Conservation (phyloP, 2,888 invertebrate species). For the Oxystoma pomonae region DNA sequence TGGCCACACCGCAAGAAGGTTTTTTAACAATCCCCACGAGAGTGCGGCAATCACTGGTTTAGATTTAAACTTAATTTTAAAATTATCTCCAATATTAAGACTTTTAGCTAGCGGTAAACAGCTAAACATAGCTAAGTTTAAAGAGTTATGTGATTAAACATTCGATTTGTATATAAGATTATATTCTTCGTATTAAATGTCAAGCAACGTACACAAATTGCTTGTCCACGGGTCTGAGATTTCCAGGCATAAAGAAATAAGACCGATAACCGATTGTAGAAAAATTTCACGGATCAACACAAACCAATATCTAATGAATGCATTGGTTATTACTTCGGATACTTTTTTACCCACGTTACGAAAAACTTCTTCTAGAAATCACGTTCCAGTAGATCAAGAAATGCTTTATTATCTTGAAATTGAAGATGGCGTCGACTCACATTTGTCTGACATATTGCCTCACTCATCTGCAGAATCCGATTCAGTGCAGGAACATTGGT, state of each 20-base stretch:
- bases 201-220: not conserved
- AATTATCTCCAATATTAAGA: not conserved
- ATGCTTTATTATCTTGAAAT: not conserved
- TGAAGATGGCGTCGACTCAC: not conserved
- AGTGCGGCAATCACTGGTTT: not conserved
- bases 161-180: slow-evolving; percentile 1
- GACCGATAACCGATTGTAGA: not conserved
- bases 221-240: not conserved
- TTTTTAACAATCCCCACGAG: not conserved
- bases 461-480: not conserved
- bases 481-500: not conserved
- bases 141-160: not conserved
- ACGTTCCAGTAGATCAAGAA: not conserved
- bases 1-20: not conserved
- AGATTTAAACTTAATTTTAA: not conserved
- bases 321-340: not conserved
- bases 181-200: not conserved
- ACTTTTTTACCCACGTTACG: not conserved
- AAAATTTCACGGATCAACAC: not conserved
- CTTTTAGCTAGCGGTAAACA: not conserved
- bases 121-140: not conserved
- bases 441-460: not conserved
- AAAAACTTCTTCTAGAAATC: not conserved
- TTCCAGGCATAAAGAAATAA: not conserved
- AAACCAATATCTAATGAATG: not conserved